phyloP scores from a whole-genome alignment of 1,140 invertebrate species.

The Copidosoma floridanum region DNA sequence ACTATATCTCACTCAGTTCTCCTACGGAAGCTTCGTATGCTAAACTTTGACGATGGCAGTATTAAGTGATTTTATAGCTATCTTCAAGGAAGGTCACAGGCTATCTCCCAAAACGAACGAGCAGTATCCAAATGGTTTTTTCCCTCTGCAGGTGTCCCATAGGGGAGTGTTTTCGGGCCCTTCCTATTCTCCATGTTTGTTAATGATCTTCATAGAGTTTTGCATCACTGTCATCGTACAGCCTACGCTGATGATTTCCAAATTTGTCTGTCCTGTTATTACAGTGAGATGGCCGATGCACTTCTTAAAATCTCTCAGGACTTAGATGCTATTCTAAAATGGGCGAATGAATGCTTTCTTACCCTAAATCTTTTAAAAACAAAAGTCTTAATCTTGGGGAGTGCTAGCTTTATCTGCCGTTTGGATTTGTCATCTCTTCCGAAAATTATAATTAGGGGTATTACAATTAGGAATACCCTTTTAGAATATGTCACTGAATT shows the following conservation, averaged over 20 bases:
- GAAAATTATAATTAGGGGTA: too few species aligned
- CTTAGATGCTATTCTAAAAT: too few species aligned
- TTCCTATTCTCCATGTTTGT: slow-evolving; percentile 1
- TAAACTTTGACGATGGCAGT: background rate
- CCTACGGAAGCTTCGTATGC: background rate
- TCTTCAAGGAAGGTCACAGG: background rate
- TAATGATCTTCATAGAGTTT: background rate
- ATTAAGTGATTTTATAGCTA: background rate
- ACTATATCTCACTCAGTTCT: slow-evolving; percentile 24
- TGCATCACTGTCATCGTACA: background rate
- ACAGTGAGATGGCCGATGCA: background rate
- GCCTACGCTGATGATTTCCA: background rate
- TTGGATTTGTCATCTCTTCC: too few species aligned
- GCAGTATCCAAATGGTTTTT: too few species aligned
- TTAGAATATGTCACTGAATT: too few species aligned
- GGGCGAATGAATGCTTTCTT: too few species aligned
- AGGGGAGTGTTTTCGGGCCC: background rate
- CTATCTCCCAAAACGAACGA: background rate
- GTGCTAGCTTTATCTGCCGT: too few species aligned
- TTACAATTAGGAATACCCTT: too few species aligned
- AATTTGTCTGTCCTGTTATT: background rate
- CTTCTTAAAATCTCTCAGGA: too few species aligned
- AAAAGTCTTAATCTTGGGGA: too few species aligned
- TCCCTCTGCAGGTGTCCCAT: slow-evolving; percentile 4
- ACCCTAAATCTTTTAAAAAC: too few species aligned